Evolutionary conservation across 2,888 invertebrate species (phyloP), one percentile per base, ranked within the genome.

Genomic region (Nomada ferruginata): DNA sequence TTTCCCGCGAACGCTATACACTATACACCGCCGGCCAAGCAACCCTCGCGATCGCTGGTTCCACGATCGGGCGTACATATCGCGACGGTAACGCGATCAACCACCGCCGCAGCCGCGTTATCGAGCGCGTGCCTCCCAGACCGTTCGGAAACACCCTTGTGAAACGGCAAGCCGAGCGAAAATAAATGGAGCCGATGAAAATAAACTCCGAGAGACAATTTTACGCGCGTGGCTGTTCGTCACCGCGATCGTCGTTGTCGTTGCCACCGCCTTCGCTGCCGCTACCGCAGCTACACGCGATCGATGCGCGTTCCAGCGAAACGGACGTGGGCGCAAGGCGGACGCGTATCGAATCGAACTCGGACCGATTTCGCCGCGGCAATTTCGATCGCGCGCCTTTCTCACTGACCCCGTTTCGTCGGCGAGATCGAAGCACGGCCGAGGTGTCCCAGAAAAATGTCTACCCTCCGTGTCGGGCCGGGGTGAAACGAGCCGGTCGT

Each of bases 171-270:
- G 52, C 68, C 69, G 84, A 80, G 85, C 88, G 79, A 89, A 90
- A 91, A 91, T 91, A 90, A 91, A 89, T 85, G 79, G 83, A 85
- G 85, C 84, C 85, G 86, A 87, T 87, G 69, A 87, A 89, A 91
- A 91, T 91, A 91, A 88, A 85, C 76, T 36, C 60, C 61, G 69
- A 73, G 71, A 85, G 87, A 83, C 85, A 90, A 90, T 90, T 91
- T 91, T 90, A 83, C 81, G 82, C 85, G 83, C 63, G 75, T 65
- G 70, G 55, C 74, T 50, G 26, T 55, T 26, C 68, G 74, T 18
- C 20, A 20, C 11, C n/a, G 42, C 7, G 2, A 29, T 7, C 55
- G 55, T 23, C 42, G 42, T 57, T 23, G 13, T 23, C 57, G 15
- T 57, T 26, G 26, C 29, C 59, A 13, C 5, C 26, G 29, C 29